phyloP scores from a whole-genome alignment of 2,113 vertebrate genomes.

The Colius striatus region DNA sequence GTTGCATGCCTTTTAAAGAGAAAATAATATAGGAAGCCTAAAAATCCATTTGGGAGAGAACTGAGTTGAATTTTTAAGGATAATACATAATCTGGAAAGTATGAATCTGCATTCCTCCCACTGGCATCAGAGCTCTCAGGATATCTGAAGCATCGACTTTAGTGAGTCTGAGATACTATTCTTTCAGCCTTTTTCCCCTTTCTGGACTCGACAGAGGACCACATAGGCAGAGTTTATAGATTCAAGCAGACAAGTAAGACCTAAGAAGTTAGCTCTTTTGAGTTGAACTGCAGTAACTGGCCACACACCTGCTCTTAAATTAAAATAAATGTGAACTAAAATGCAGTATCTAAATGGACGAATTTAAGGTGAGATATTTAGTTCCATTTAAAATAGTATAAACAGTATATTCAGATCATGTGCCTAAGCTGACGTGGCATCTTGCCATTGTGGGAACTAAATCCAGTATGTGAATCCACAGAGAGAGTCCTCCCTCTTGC shows the following conservation, averaged over 20 bases:
- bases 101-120: background rate
- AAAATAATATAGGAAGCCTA: background rate
- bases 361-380: background rate
- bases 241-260: background rate
- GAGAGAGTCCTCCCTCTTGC: no score
- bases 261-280: background rate
- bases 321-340: background rate
- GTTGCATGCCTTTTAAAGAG: background rate
- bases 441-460: background rate
- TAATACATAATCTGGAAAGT: background rate
- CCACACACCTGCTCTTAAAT: background rate
- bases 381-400: background rate
- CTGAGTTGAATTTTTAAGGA: background rate
- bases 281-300: background rate
- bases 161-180: background rate
- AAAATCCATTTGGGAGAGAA: background rate
- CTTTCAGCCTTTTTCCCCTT: background rate
- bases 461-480: background rate
- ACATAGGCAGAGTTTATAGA: background rate
- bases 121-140: background rate
- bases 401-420: background rate
- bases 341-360: background rate
- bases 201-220: background rate
- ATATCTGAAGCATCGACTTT: background rate
- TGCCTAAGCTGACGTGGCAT: background rate